phyloP scores from a whole-genome alignment of 2,888 invertebrate species.

The Euplagia quadripunctaria region DNA sequence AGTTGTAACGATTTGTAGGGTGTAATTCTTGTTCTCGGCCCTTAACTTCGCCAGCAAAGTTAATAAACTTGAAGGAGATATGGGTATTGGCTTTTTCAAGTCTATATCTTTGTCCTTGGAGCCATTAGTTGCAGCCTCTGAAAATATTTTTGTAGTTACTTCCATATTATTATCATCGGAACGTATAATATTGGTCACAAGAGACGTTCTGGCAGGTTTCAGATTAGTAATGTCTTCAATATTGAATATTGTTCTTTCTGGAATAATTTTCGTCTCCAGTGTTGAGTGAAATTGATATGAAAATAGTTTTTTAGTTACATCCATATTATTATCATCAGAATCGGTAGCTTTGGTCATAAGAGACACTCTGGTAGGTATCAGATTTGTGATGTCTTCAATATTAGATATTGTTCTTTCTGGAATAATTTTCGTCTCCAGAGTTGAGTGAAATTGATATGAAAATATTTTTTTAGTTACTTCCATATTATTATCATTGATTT shows the following conservation, averaged over 20 bases:
- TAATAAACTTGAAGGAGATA: not conserved
- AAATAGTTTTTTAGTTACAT: no score
- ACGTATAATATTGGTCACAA: not conserved
- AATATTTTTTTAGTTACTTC: no score
- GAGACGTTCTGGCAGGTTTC: not conserved
- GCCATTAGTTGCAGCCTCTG: not conserved
- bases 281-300: not conserved
- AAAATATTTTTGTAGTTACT: not conserved
- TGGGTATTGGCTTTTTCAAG: not conserved
- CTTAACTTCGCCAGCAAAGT: constrained; percentile 9
- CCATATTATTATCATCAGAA: no score
- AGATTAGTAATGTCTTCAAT: not conserved
- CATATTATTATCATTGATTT: no score
- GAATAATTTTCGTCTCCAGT: not conserved
- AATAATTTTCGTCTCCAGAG: no score
- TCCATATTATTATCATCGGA: not conserved
- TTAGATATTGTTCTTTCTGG: no score
- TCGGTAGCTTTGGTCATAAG: no score
- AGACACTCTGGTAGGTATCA: no score
- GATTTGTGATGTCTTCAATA: no score
- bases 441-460: not conserved
- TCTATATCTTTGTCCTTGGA: not conserved
- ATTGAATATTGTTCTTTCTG: not conserved
- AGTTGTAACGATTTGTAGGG: constrained; percentile 1
- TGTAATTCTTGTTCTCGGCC: constrained; percentile 3